These are phyloP conservation scores for Caenorhabditis brenneri DNA, from an alignment of 1,140 invertebrate genomes.

Conservation along the genomic window DNA sequence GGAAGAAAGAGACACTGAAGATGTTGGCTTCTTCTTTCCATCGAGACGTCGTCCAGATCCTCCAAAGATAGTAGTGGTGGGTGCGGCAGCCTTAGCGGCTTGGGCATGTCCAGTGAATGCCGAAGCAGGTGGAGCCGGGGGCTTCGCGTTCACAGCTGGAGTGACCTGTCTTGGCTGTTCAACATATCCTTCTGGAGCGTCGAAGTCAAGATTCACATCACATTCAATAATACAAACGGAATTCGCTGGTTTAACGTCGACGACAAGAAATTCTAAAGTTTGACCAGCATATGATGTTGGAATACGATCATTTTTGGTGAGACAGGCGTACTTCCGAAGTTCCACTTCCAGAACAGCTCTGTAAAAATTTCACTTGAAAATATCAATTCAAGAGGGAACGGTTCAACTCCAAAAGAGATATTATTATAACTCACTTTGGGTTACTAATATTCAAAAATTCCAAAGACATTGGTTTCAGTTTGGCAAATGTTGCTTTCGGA, in stretches of 20 bases:
- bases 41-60: constrained; percentile 62
- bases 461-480: constrained; percentile 92
- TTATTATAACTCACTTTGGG: constrained; percentile 86
- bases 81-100: constrained; percentile 23
- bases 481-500: constrained; percentile 93
- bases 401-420: too few species aligned
- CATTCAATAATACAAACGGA: constrained; percentile 99
- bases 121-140: background rate
- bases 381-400: too few species aligned
- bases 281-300: constrained; percentile 79
- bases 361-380: too few species aligned
- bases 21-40: constrained; percentile 59
- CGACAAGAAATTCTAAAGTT: constrained; percentile 83
- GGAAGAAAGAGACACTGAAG: constrained; percentile 40
- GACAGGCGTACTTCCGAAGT: constrained; percentile 92
- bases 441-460: constrained; percentile 98
- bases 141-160: constrained; percentile 16
- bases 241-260: constrained; percentile 90
- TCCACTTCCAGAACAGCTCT: constrained; percentile 92
- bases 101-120: constrained; percentile 49
- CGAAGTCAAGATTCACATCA: constrained; percentile 89
- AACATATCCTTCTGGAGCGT: constrained; percentile 69
- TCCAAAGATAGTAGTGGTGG: constrained; percentile 47
- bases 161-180: constrained; percentile 62
- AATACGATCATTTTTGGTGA: constrained; percentile 93